Conservation (phyloP, 2,888 invertebrate species). For the Catocala sponsa region DNA sequence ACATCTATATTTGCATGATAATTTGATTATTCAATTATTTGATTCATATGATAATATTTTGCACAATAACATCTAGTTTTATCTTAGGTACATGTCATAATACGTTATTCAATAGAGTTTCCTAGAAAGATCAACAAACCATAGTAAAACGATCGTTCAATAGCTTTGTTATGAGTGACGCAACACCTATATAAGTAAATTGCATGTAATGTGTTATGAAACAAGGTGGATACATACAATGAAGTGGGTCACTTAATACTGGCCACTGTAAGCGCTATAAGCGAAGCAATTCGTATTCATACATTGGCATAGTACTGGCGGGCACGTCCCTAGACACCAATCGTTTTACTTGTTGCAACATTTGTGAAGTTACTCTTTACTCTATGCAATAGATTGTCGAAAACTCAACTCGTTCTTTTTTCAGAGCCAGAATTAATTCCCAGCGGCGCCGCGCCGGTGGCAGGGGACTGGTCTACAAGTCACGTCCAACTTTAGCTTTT, state of each 20-base stretch:
- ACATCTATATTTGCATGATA: background rate
- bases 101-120: slow-evolving; percentile 1
- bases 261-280: slow-evolving; percentile 43
- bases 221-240: background rate
- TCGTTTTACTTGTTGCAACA: slow-evolving; percentile 56
- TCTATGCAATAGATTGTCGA: slow-evolving; percentile 67
- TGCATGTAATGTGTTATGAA: background rate
- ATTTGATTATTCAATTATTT: slow-evolving; percentile 5
- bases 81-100: background rate
- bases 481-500: slow-evolving; percentile 81
- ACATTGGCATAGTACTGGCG: slow-evolving; percentile 37
- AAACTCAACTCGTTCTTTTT: slow-evolving; percentile 68
- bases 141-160: background rate
- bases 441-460: slow-evolving; percentile 61
- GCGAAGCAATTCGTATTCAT: slow-evolving; percentile 56
- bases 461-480: slow-evolving; percentile 74
- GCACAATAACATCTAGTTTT: background rate
- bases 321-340: slow-evolving; percentile 36
- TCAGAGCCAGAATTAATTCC: slow-evolving; percentile 78
- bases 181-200: background rate
- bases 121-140: background rate
- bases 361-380: slow-evolving; percentile 59
- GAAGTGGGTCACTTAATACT: slow-evolving; percentile 4
- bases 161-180: background rate
- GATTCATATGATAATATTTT: slow-evolving; percentile 6